Conservation (phyloP, 2,888 invertebrate species). For the Erynnis tages region DNA sequence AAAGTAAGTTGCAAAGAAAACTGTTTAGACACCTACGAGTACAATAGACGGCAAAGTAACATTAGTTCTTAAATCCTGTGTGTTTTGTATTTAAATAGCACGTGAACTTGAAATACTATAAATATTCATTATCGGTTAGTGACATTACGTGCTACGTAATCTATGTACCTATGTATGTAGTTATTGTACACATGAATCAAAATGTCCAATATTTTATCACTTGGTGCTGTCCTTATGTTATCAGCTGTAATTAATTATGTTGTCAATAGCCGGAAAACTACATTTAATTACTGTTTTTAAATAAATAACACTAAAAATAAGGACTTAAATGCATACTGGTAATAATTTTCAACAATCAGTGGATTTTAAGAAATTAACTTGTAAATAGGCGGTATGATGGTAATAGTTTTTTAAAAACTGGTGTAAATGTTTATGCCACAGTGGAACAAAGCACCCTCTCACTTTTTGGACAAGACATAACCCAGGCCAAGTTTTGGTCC, state of each 20-base stretch:
- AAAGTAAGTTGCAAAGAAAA: no score
- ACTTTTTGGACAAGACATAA: no score
- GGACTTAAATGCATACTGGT: neutral
- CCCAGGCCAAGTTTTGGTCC: no score
- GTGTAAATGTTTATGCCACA: no score
- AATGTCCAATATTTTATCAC: neutral
- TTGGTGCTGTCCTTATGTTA: neutral
- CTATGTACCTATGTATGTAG: neutral
- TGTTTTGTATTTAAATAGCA: conserved; percentile 49
- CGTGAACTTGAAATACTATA: conserved; percentile 48
- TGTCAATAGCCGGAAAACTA: neutral
- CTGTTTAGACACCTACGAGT: no score
- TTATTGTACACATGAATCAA: neutral
- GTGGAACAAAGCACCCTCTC: no score
- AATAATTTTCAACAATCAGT: neutral
- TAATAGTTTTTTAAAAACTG: no score
- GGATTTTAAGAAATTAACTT: no score
- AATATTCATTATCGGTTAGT: conserved; percentile 11
- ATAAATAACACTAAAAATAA: neutral
- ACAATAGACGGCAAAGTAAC: no score
- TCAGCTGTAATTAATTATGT: neutral
- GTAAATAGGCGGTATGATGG: no score
- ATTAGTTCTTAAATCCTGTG: no score
- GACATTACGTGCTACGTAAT: conserved; percentile 1
- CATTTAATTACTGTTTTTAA: neutral